These are phyloP conservation scores for Pseudomyrmex dendroicus DNA, from an alignment of 1,140 invertebrate genomes.

Conservation along the genomic window DNA sequence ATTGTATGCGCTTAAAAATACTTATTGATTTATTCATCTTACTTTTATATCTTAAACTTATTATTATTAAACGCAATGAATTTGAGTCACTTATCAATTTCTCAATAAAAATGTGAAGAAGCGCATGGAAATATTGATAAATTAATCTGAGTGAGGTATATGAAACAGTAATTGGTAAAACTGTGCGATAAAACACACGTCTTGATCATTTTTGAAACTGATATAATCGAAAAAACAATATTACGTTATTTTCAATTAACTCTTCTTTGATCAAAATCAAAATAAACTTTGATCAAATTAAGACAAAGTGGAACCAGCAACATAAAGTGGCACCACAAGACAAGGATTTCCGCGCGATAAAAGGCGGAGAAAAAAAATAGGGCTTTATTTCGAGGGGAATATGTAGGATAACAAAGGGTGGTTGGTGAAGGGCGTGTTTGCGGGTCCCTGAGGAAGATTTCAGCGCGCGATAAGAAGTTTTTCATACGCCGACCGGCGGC, in stretches of 20 bases:
- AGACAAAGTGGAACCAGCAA: slow-evolving; percentile 21
- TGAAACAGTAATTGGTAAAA: not conserved
- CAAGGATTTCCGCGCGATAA: slow-evolving; percentile 60
- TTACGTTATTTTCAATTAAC: not conserved
- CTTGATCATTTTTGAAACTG: not conserved
- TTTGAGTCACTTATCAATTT: not conserved
- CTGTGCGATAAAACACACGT: too few species aligned
- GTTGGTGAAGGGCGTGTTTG: slow-evolving; percentile 41
- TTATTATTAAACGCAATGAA: not conserved
- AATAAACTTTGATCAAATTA: slow-evolving; percentile 31
- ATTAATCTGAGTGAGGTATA: not conserved
- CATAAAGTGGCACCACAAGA: slow-evolving; percentile 26
- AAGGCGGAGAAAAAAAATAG: slow-evolving; percentile 40
- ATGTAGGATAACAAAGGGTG: slow-evolving; percentile 45
- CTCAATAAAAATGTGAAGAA: not conserved
- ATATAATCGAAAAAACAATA: not conserved
- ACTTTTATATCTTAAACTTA: not conserved
- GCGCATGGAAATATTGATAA: not conserved
- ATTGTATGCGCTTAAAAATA: not conserved
- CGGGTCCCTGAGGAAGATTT: slow-evolving; percentile 73
- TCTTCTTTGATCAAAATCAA: slow-evolving; percentile 28
- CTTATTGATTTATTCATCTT: not conserved
- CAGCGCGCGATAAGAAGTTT: slow-evolving; percentile 76
- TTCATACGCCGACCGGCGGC: slow-evolving; percentile 74
- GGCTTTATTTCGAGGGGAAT: slow-evolving; percentile 52